Percentiles rank a stretch among this genome's conserved stretches.
Evolutionary conservation across 2,113 vertebrate species (phyloP).

Genomic region (Lontra canadensis): DNA sequence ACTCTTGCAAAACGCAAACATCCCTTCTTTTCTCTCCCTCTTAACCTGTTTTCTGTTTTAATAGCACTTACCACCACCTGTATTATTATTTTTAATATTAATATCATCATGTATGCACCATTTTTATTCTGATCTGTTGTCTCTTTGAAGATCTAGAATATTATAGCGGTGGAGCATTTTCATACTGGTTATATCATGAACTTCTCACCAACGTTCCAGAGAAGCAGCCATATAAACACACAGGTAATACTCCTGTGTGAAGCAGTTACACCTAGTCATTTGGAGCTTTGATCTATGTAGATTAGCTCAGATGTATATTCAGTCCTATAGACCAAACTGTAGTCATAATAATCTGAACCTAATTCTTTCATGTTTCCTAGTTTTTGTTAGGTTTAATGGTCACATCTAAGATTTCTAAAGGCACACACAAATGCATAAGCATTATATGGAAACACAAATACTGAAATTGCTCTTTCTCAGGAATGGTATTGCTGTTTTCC

Average conservation of each 20-base stretch:
- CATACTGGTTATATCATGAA: not conserved
- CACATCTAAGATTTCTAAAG: not conserved
- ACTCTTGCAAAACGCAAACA: not conserved
- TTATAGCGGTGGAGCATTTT: not conserved
- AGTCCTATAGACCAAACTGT: not conserved
- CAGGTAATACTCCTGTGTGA: not conserved
- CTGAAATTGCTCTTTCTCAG: not conserved
- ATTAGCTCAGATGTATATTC: not conserved
- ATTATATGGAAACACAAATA: not conserved
- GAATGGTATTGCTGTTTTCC: not conserved
- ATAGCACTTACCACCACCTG: not conserved
- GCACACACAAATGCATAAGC: not conserved
- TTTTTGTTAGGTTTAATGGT: not conserved
- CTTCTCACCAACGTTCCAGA: not conserved
- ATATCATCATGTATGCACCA: not conserved
- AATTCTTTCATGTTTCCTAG: not conserved
- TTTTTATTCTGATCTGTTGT: not conserved
- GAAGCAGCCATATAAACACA: not conserved
- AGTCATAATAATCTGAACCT: not conserved
- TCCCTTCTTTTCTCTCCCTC: not conserved
- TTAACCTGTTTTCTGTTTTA: constrained; percentile 17
- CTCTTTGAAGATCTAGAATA: not conserved
- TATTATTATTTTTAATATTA: not conserved
- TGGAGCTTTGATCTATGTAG: not conserved
- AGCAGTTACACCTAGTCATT: not conserved